These are phyloP conservation scores for Cardiocondyla obscurior DNA, from an alignment of 1,140 invertebrate genomes.

Conservation along the genomic window DNA sequence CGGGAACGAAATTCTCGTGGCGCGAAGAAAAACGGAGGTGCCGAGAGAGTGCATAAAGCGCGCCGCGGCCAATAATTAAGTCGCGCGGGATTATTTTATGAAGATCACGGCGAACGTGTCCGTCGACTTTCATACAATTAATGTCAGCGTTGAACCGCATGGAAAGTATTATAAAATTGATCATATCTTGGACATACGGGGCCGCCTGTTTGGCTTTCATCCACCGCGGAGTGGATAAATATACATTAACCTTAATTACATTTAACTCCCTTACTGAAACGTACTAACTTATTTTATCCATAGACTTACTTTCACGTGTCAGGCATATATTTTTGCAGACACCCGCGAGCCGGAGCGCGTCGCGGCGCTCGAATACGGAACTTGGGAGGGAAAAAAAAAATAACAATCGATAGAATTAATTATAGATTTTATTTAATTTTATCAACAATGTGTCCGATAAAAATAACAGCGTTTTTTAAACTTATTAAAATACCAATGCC, in stretches of 20 bases:
- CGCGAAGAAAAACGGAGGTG: too few relatives aligned
- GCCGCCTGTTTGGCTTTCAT: slow-evolving; percentile 25
- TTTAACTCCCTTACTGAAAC: slow-evolving; percentile 7
- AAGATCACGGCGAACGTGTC: background rate
- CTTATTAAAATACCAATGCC: background rate
- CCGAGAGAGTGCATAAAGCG: background rate
- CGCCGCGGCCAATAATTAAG: slow-evolving; percentile 31
- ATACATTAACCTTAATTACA: slow-evolving; percentile 29
- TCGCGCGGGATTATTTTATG: slow-evolving; percentile 7
- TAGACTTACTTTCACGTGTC: slow-evolving; percentile 7
- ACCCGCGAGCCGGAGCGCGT: too few relatives aligned
- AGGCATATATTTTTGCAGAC: background rate
- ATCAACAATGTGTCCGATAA: background rate
- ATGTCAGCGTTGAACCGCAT: background rate
- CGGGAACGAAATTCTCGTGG: background rate
- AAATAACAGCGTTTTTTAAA: background rate
- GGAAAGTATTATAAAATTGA: slow-evolving; percentile 38
- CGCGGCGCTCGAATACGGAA: background rate
- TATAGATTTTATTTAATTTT: background rate
- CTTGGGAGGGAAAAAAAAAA: background rate
- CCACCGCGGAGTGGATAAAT: slow-evolving; percentile 17
- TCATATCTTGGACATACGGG: slow-evolving; percentile 8
- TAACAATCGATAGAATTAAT: background rate
- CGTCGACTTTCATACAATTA: slow-evolving; percentile 35
- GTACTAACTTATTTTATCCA: background rate